Conservation (phyloP, 1,140 invertebrate genomes). For the Eulimnadia texana region DNA sequence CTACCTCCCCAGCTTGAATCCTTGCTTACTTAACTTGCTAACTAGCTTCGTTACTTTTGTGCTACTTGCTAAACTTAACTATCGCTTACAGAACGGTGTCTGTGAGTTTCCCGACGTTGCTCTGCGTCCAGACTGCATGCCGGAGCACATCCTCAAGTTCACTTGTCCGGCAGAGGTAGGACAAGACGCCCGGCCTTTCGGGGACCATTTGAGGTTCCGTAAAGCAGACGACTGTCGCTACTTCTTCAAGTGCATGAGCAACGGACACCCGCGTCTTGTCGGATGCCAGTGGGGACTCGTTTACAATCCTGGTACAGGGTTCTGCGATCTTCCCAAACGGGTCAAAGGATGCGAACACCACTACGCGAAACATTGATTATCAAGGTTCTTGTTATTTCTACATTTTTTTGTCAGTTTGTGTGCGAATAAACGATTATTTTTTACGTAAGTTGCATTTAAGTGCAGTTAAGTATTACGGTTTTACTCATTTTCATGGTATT, state of each 20-base stretch:
- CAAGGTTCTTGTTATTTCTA: neutral
- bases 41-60: no score
- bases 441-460: no score
- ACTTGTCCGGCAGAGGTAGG: conserved; percentile 26
- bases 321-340: conserved; percentile 30
- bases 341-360: conserved; percentile 21
- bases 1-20: no score
- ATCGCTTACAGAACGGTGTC: conserved; percentile 9
- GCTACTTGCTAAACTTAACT: no score
- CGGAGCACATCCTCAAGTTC: conserved; percentile 24
- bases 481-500: no score
- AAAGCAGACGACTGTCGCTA: conserved; percentile 27
- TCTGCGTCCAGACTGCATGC: conserved; percentile 18
- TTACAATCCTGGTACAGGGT: conserved; percentile 30
- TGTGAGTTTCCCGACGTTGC: conserved; percentile 24
- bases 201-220: conserved; percentile 22
- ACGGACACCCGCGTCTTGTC: conserved; percentile 25
- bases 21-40: no score
- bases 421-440: neutral
- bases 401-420: neutral
- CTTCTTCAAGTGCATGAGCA: conserved; percentile 29
- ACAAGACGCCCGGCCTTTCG: conserved; percentile 21
- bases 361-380: conserved; percentile 10
- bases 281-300: conserved; percentile 31
- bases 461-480: no score